Base-by-base conservation (phyloP, 2,888 invertebrate species). In the Stenodema calcarata region DNA sequence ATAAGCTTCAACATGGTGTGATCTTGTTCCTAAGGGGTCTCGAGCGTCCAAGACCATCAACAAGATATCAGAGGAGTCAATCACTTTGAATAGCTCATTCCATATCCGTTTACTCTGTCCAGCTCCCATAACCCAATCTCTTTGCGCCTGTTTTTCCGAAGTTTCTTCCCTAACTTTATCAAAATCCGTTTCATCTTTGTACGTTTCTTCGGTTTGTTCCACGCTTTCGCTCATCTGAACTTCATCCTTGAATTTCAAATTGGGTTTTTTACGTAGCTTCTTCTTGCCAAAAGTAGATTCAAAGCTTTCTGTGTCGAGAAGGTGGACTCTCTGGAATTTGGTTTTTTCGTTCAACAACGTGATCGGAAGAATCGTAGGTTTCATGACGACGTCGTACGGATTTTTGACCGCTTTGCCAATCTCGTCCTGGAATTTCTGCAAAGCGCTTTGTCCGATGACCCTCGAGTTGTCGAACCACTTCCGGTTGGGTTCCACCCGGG, bases 391-490 rank as follows among this genome's bases (percentile, higher is more conserved):
- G 92, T 99, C 97, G 91, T 99, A 99, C 0, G 99, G 99, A 92
- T 99, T 98, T 90, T 95, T 97, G 84, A 98, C 93, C 42, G 96
- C 99, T 90, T 96, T 96, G 23, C 98, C 98, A 91, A 99, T 94
- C 92, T 99, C 99, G 69, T 96, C 96, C 35, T 73, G 73, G 90
- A 97, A 97, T 90, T 96, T 96, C 91, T 97, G 97, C 42, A 97
- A 90, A 0, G 96, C 95, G 90, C 94, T 95, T 92, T 99, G 99
- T 0, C 98, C 96, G 89, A 99, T 97, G 0, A 99, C 98, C 88
- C 98, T 94, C 0, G 99, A 98, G 91, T 99, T 99, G 18, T 99
- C 98, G 91, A 99, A 99, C 99, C 99, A 99, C 91, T 96, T 97
- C 90, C 98, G 97, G 89, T 97, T 98, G 1, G 99, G 99, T 92